Conservation (phyloP, 2,888 invertebrate genomes). For the Trichacis sp. region DNA sequence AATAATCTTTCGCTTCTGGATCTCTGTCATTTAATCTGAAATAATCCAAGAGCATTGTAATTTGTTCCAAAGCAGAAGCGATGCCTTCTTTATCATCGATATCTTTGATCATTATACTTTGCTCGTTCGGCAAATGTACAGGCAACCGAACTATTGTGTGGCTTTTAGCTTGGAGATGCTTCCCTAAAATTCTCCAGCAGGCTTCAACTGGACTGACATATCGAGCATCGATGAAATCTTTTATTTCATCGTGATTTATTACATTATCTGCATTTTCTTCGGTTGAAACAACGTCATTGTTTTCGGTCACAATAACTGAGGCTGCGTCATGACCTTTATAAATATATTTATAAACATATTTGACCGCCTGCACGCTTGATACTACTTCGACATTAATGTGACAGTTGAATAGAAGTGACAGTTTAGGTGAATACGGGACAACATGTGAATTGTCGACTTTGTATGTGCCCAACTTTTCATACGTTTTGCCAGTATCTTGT, state of each 20-base stretch:
- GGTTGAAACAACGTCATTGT: too few species aligned
- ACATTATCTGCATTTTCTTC: background rate
- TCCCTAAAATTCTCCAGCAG: conserved; percentile 22
- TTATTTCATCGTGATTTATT: conserved; percentile 23
- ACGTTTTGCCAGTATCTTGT: conserved; percentile 37
- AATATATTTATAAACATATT: conserved; percentile 53
- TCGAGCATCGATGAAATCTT: conserved; percentile 17
- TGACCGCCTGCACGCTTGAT: conserved; percentile 48
- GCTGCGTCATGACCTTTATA: conserved; percentile 51
- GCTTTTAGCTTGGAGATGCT: conserved; percentile 25
- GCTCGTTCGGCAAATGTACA: conserved; percentile 14
- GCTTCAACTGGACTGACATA: conserved; percentile 37
- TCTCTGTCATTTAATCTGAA: conserved; percentile 28
- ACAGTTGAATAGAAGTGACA: conserved; percentile 41
- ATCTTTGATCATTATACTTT: background rate
- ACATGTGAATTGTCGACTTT: conserved; percentile 55
- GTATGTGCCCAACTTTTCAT: conserved; percentile 32
- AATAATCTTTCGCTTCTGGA: conserved; percentile 24
- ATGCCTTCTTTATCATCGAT: conserved; percentile 16
- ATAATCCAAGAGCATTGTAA: conserved; percentile 26
- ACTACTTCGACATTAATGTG: conserved; percentile 55
- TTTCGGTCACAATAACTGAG: conserved; percentile 9
- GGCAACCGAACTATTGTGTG: conserved; percentile 26
- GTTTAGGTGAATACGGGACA: conserved; percentile 49
- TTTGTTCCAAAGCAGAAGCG: background rate